Evolutionary conservation across 1,140 invertebrate genomes (phyloP), one percentile per base, ranked within the genome.

Genomic region (Anoplophora glabripennis): DNA sequence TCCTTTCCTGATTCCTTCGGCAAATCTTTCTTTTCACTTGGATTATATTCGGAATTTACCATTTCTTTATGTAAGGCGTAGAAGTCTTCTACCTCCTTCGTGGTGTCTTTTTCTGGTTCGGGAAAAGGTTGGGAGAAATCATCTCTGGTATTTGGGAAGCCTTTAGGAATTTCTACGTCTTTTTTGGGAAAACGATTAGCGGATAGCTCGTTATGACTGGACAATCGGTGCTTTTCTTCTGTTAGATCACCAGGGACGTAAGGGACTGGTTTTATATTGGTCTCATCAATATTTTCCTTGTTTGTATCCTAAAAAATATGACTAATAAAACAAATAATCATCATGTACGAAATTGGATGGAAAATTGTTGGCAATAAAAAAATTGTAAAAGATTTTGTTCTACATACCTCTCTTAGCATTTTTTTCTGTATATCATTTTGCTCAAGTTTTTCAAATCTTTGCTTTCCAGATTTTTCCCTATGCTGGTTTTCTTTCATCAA

Each of bases 191-290:
- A 67, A 14, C 60, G 55, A 37, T 66, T 62, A 17, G 42, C 18
- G 7, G 55, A 53, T 48, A 75, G 57, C 37, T 59, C 52, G 17
- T 81, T 72, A 41, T 83, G 76, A 36, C 72, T 79, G 9, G 79
- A 73, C 48, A 82, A 75, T 53, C 81, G 77, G 54, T 81, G 72
- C 18, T 81, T 72, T 15, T 77, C 70, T 15, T 82, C 78, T 0
- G 83, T 85, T n/a, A 81, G 65, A 40, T 80, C 76, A 10, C 84
- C 84, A 0, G 84, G 83, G 5, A 82, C 72, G 46, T 85, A 85
- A 44, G 77, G 59, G 34, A 59, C 45, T 11, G 41, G 9, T 44
- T 44, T 3, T 35, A 57, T 21, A 2, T 58, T 51, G 21, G 21
- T 28, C 7, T 52, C 65, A 56, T 53, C 34, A 17, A 36, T 33